phyloP scores from a whole-genome alignment of 2,113 vertebrate species.

The Pica pica region DNA sequence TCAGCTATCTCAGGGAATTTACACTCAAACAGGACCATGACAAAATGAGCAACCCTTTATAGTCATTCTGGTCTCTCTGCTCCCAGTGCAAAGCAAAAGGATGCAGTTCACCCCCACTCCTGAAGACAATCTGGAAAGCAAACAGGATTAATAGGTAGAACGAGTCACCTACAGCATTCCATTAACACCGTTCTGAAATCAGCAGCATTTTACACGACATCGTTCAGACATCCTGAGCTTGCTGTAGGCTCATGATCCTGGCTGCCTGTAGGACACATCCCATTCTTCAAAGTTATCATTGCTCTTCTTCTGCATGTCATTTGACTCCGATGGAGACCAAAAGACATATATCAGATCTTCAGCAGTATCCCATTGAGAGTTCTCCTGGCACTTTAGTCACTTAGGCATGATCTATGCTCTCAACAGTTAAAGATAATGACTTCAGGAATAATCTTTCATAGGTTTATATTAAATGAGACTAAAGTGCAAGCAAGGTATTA shows the following conservation, averaged over 20 bases:
- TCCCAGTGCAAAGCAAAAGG: not conserved
- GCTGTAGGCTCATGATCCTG: not conserved
- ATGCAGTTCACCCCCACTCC: not conserved
- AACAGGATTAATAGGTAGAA: not conserved
- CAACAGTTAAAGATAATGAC: conserved; percentile 77
- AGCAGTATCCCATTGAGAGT: conserved; percentile 60
- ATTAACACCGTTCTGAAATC: not conserved
- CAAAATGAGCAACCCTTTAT: not conserved
- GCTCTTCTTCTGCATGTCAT: conserved; percentile 53
- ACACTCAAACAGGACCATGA: not conserved
- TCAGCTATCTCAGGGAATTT: not conserved
- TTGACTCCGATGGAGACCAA: conserved; percentile 49
- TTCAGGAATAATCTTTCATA: conserved; percentile 75
- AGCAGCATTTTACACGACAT: not conserved
- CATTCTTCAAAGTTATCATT: conserved; percentile 42
- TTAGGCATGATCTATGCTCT: conserved; percentile 76
- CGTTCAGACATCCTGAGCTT: not conserved
- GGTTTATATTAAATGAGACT: conserved; percentile 76
- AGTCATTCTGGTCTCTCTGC: not conserved
- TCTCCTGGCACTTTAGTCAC: conserved; percentile 65
- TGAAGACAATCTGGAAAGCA: not conserved
- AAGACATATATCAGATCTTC: conserved; percentile 69
- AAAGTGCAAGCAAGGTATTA: conserved; percentile 72
- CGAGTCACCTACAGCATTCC: not conserved
- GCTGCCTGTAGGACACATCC: not conserved